Evolutionary conservation across 2,113 vertebrate species (phyloP).

Genomic region (Setophaga coronata): DNA sequence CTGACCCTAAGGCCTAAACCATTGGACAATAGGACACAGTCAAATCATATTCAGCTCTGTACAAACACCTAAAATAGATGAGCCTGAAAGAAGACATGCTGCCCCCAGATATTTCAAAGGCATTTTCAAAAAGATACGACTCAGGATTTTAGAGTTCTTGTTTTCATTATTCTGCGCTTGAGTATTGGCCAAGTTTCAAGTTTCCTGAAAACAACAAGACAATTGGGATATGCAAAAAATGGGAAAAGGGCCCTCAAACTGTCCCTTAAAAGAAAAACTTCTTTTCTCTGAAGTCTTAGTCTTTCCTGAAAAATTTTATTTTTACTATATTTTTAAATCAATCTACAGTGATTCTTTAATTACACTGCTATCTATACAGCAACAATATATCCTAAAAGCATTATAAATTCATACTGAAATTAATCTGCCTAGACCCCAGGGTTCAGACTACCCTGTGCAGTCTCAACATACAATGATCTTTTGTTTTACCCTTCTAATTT

Average conservation of each 20-base stretch:
- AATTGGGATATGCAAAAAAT: background rate
- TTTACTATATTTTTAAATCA: background rate
- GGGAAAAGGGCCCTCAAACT: background rate
- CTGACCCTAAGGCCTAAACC: background rate
- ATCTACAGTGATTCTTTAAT: constrained; percentile 7
- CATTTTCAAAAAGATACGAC: background rate
- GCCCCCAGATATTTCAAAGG: constrained; percentile 32
- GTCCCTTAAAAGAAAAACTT: background rate
- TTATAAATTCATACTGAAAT: background rate
- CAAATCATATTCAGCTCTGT: background rate
- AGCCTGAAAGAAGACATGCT: constrained; percentile 11
- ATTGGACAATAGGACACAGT: background rate
- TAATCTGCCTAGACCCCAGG: background rate
- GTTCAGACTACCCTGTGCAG: background rate
- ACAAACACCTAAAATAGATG: constrained; percentile 17
- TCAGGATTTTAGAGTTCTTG: constrained; percentile 35
- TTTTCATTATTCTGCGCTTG: constrained; percentile 30
- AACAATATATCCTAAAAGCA: background rate
- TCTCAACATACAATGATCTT: background rate
- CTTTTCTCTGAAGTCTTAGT: background rate
- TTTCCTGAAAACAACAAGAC: background rate
- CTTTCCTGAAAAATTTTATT: background rate
- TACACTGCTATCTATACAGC: background rate
- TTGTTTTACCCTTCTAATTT: constrained; percentile 15
- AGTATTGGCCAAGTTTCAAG: background rate